A percentile compares a stretch with the other conserved stretches of the same genome.
Conservation (phyloP, 2,888 invertebrate species). For the Anthrax anthrax region DNA sequence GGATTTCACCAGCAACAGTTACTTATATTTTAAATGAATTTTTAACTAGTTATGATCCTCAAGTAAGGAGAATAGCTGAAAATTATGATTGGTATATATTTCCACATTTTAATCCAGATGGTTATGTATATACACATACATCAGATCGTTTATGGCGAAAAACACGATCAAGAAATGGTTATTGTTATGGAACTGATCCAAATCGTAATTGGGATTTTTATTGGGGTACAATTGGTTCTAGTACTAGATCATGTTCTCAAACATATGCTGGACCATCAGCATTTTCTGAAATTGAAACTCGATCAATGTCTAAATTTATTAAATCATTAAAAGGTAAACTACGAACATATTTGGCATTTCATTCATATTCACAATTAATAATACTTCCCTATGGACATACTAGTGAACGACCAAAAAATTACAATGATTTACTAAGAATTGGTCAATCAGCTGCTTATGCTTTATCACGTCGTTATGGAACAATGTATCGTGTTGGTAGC, state of each 20-base stretch:
- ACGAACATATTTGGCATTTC: conserved; percentile 54
- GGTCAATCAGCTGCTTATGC: conserved; percentile 23
- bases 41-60: conserved; percentile 38
- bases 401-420: conserved; percentile 37
- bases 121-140: conserved; percentile 52
- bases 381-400: conserved; percentile 59
- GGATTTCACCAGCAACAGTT: conserved; percentile 51
- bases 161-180: conserved; percentile 37
- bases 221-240: conserved; percentile 42
- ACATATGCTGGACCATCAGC: conserved; percentile 40
- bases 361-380: conserved; percentile 59
- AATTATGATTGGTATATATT: conserved; percentile 59
- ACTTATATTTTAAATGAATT: conserved; percentile 49
- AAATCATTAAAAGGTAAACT: conserved; percentile 36
- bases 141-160: conserved; percentile 50
- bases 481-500: conserved; percentile 46
- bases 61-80: conserved; percentile 37
- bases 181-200: conserved; percentile 44
- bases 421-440: conserved; percentile 36
- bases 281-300: conserved; percentile 44
- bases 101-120: conserved; percentile 63
- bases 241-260: conserved; percentile 28
- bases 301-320: conserved; percentile 42
- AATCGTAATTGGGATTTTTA: conserved; percentile 50
- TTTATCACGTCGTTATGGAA: conserved; percentile 41